Evolutionary conservation across 2,113 vertebrate species (phyloP), one percentile per base, ranked within the genome.

Genomic region (Hypomesus transpacificus): DNA sequence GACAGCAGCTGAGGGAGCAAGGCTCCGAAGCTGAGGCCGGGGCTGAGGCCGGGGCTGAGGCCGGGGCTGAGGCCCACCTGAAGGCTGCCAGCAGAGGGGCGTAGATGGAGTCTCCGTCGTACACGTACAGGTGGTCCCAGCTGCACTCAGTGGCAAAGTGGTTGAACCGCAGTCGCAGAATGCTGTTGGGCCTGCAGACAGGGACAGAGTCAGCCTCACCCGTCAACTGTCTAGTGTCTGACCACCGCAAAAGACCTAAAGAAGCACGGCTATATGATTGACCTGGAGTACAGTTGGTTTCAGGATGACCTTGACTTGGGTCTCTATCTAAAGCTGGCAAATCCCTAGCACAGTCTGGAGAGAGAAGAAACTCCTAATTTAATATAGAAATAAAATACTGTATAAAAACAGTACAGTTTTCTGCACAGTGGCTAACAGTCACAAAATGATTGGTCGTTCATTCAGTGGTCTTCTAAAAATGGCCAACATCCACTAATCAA

Each of bases 81-180:
- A 99, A 99, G 14, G 96, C 97, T 28, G 97, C 97, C 69, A 98
- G 87, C 1, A 99, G 87, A 0, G 97, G 97, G 63, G 97, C 94
- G 5, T 99, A 99, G 76, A 99, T 94, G 16, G 97, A 99, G 85
- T 99, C 97, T 52, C 97, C 97, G 0, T 99, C 96, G 24, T 98
- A 99, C 51, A 98, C 94, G 0, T 98, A 99, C 1, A 98, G 93
- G 78, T 99, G 97, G 85, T 99, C 97, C 97, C 97, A 99, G 78
- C 97, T 98, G 93, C 97, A 99, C 69, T 99, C 97, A 0, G 97
- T 99, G 74, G 97, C 97, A 89, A 98, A 98, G 89, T 99, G 97
- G 89, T 91, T 96, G 87, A 99, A 98, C 8, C 95, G 93, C 74
- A 99, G 91, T 76, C 96, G 90, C 39, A 99, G 93, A 79, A 98